These are phyloP conservation scores for Melieria crassipennis DNA, from an alignment of 2,888 invertebrate species.

Conservation along the genomic window DNA sequence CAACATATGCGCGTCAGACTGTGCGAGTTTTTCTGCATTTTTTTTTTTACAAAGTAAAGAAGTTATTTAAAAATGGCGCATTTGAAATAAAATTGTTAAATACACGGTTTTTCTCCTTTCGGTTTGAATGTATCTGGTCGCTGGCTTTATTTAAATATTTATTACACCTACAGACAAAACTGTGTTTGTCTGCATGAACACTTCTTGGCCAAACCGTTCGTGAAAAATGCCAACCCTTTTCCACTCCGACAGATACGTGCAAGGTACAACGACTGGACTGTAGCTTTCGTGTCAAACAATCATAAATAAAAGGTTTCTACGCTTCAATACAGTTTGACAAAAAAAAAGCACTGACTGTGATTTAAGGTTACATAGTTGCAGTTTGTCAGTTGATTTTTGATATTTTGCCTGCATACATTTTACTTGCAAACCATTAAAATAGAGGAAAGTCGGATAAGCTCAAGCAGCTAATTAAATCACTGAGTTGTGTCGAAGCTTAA, in stretches of 20 bases:
- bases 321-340: conserved; percentile 2
- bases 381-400: neutral
- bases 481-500: too few relatives aligned
- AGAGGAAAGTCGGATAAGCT: too few relatives aligned
- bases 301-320: conserved; percentile 38
- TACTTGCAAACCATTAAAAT: too few relatives aligned
- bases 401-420: too few relatives aligned
- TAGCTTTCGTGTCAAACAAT: conserved; percentile 37
- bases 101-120: neutral
- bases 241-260: too few relatives aligned
- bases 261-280: neutral
- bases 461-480: too few relatives aligned
- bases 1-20: conserved; percentile 27
- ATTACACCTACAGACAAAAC: too few relatives aligned
- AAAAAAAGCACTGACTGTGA: conserved; percentile 2
- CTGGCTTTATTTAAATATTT: too few relatives aligned
- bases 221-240: neutral
- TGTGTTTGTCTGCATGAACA: conserved; percentile 20
- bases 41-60: conserved; percentile 9
- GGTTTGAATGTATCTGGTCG: neutral
- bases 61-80: conserved; percentile 20
- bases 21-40: conserved; percentile 12
- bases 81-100: neutral
- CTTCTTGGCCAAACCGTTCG: neutral
- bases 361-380: neutral